Percentiles rank a stretch among this genome's conserved stretches.
These are phyloP conservation scores for Galago senegalensis DNA, from an alignment of 2,797 vertebrate species.

Conservation along the genomic window DNA sequence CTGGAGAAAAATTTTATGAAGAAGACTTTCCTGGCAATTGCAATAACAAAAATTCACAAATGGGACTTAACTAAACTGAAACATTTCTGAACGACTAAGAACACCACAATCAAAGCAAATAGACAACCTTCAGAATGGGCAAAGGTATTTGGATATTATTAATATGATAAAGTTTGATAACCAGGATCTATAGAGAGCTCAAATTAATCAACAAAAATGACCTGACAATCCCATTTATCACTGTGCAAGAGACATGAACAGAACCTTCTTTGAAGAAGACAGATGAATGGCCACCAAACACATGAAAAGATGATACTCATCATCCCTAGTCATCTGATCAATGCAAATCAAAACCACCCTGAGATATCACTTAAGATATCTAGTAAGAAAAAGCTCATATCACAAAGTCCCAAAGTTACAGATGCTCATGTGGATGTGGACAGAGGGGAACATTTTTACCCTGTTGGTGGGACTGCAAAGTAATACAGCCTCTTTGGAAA, in stretches of 20 bases:
- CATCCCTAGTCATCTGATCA: neutral
- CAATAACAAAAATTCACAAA: no score
- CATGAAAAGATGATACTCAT: neutral
- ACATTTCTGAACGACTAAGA: no score
- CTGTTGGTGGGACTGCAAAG: neutral
- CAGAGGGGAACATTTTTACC: neutral
- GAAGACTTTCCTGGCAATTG: no score
- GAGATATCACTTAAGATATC: neutral
- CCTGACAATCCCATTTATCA: neutral
- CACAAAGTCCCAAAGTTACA: neutral
- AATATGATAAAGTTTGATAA: neutral
- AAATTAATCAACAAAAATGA: neutral
- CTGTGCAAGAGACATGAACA: neutral
- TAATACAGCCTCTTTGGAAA: neutral
- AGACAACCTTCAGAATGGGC: no score
- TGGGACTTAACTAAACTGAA: no score
- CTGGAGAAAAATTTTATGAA: no score
- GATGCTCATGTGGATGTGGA: neutral
- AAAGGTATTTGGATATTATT: neutral
- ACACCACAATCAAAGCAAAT: no score
- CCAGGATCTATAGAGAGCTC: neutral
- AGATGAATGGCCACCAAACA: neutral
- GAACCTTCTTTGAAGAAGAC: neutral
- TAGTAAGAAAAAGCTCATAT: neutral
- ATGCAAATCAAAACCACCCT: neutral